phyloP scores from a whole-genome alignment of 1,140 invertebrate species.

The Papilio machaon region DNA sequence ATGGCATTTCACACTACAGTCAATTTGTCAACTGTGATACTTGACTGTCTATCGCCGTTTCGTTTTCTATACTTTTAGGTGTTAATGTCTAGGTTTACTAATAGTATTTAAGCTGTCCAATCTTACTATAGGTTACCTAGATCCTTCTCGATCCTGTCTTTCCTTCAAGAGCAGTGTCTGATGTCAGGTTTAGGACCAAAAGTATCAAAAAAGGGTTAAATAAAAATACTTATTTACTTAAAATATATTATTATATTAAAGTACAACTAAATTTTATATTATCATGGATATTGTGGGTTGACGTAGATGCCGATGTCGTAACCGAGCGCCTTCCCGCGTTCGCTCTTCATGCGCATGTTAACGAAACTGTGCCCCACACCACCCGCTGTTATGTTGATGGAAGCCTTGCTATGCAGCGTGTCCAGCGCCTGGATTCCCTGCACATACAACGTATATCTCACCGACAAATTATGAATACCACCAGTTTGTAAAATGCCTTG shows the following conservation, averaged over 20 bases:
- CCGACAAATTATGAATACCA: background rate
- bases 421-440: conserved; percentile 74
- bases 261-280: background rate
- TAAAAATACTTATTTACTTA: background rate
- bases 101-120: no score
- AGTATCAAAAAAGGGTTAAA: background rate
- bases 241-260: background rate
- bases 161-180: no score
- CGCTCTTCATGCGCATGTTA: conserved; percentile 70
- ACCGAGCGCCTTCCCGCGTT: conserved; percentile 58
- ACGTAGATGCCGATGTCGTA: conserved; percentile 73
- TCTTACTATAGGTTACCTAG: no score
- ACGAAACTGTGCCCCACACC: conserved; percentile 68
- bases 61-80: no score
- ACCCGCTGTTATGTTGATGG: conserved; percentile 69
- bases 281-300: conserved; percentile 39
- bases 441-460: conserved; percentile 7
- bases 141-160: no score
- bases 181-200: no score
- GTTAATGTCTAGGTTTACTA: no score
- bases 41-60: no score
- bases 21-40: no score
- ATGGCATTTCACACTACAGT: no score
- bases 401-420: conserved; percentile 59
- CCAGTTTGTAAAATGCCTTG: no score